Base-by-base conservation (phyloP, 1,140 invertebrate species). In the Ips nitidus region DNA sequence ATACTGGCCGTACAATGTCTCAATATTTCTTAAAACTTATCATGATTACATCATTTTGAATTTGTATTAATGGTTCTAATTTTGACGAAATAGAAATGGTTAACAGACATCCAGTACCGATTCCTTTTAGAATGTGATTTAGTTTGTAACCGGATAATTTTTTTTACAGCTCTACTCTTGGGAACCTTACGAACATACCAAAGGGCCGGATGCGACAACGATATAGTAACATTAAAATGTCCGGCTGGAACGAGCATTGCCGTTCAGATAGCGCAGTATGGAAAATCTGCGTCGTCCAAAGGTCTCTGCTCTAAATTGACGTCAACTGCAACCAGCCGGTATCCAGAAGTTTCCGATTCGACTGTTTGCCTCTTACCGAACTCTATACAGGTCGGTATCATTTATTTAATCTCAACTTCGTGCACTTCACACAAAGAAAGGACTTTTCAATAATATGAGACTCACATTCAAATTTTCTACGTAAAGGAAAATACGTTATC, bases 121-220 rank as follows among this genome's bases (percentile, higher is more conserved):
- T 22, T 22, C 22, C 22, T 22, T 22, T 22, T 22, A 22, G 22
- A 22, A 22, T 22, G 22, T 22, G 22, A 22, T 22, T 22, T 22
- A 22, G 22, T 22, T 22, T 22, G 22, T 22, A 22, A 22, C 22
- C 22, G 22, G 22, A 22, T 22, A 22, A 22, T 22, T 64, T 68
- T 55, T 40, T 58, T 65, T 69, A 42, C 85, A 96, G 94, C 92
- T 76, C 85, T 95, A 63, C 87, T 97, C 71, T 90, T 93, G 75
- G 92, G 92, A 47, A 95, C 93, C 8, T 83, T 97, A 70, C 86
- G 91, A 75, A 95, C 93, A 62, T 94, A 94, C 81, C 92, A 96
- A 80, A 87, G 89, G 74, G 91, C 90, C 2, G 89, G 91, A 2
- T 97, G 95, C 81, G 93, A 96, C 78, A 91, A 92, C 61, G 90